phyloP scores from a whole-genome alignment of 1,140 invertebrate species.

The Bradynema listronoti region DNA sequence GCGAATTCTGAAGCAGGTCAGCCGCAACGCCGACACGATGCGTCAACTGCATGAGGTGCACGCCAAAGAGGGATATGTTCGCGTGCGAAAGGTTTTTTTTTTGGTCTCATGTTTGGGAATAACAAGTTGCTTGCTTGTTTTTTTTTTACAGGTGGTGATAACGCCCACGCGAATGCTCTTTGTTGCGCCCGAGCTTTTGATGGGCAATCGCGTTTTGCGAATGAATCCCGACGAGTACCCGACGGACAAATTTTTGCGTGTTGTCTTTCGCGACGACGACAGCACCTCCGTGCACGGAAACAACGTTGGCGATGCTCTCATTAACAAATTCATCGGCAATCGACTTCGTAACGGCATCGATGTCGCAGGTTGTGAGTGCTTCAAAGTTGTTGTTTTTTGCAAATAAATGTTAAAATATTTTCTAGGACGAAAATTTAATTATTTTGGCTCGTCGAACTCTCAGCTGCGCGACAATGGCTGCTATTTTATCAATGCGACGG shows the following conservation, averaged over 20 bases:
- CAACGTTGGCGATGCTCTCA: constrained; percentile 20
- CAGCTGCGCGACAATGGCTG: constrained; percentile 47
- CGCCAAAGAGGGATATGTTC: constrained; percentile 28
- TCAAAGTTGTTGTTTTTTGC: too few relatives aligned
- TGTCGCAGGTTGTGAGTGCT: constrained; percentile 19
- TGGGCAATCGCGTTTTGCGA: constrained; percentile 33
- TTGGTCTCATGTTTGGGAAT: constrained; percentile 6
- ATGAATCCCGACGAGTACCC: constrained; percentile 28
- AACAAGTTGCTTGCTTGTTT: too few relatives aligned
- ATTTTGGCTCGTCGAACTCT: constrained; percentile 45
- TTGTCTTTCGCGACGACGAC: constrained; percentile 38
- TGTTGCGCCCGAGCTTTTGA: constrained; percentile 34
- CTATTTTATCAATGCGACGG: constrained; percentile 38
- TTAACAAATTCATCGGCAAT: constrained; percentile 28
- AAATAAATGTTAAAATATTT: too few relatives aligned
- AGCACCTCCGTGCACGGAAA: constrained; percentile 15
- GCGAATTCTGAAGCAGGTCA: constrained; percentile 7
- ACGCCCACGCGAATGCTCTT: constrained; percentile 38
- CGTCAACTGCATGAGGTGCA: constrained; percentile 28
- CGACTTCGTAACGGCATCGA: constrained; percentile 18
- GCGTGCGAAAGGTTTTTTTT: constrained; percentile 25
- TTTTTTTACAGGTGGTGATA: constrained; percentile 36
- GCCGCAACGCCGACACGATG: constrained; percentile 12
- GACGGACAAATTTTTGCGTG: constrained; percentile 30
- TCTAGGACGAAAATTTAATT: constrained; percentile 40